Evolutionary conservation across 1,140 invertebrate genomes (phyloP).

Genomic region (Lerema accius): DNA sequence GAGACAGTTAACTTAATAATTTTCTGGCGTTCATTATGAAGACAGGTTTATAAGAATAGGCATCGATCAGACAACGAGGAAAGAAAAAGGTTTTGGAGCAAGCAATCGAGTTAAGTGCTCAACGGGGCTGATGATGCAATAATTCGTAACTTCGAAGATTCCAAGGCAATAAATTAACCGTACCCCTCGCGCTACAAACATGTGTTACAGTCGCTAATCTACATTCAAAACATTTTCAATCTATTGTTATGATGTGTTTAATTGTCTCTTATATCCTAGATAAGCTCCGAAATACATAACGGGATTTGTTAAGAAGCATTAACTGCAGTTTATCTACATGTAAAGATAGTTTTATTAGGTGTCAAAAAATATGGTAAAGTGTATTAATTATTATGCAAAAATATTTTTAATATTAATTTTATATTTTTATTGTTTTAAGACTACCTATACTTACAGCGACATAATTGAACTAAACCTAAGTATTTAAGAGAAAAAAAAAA

Average conservation of each 20-base stretch:
- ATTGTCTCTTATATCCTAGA: conserved; percentile 1
- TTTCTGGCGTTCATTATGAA: conserved; percentile 5
- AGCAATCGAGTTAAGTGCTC: conserved; percentile 59
- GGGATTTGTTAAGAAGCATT: conserved; percentile 4
- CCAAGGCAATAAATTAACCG: conserved; percentile 53
- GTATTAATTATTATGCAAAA: too few species aligned
- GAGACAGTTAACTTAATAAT: neutral
- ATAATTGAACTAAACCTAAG: too few species aligned
- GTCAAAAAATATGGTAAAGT: too few species aligned
- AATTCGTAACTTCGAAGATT: conserved; percentile 49
- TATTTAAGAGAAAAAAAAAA: too few species aligned
- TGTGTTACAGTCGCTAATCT: conserved; percentile 58
- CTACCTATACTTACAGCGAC: too few species aligned
- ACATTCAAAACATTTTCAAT: conserved; percentile 28
- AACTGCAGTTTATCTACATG: too few species aligned
- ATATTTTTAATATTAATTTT: too few species aligned
- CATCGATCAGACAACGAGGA: conserved; percentile 36
- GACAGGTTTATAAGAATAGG: conserved; percentile 5
- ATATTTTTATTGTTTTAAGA: too few species aligned
- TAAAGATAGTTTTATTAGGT: too few species aligned
- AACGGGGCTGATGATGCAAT: conserved; percentile 60
- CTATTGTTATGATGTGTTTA: conserved; percentile 23
- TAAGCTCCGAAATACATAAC: conserved; percentile 7
- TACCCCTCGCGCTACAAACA: conserved; percentile 56
- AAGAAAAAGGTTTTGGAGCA: conserved; percentile 43